phyloP scores from a whole-genome alignment of 2,888 invertebrate genomes.

The Masnerella sp. region DNA sequence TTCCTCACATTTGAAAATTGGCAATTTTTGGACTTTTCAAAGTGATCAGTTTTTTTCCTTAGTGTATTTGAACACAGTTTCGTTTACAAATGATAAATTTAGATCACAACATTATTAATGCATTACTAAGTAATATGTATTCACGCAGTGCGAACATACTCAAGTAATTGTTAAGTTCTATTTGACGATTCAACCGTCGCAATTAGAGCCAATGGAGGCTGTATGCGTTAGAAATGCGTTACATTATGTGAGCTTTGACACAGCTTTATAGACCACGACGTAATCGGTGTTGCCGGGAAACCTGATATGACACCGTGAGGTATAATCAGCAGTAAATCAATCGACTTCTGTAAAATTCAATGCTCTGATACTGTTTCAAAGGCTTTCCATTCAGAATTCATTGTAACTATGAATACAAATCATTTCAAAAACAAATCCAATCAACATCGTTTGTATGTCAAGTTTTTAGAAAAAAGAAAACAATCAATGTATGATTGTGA shows the following conservation, averaged over 20 bases:
- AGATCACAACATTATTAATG: background rate
- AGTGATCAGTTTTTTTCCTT: too few species aligned
- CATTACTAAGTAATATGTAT: background rate
- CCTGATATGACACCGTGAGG: slow-evolving; percentile 12
- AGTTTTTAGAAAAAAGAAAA: too few species aligned
- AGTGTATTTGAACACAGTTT: too few species aligned
- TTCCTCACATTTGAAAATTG: too few species aligned
- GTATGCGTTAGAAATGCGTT: slow-evolving; percentile 27
- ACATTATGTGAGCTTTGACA: slow-evolving; percentile 47
- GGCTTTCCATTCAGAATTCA: too few species aligned
- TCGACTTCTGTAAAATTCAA: slow-evolving; percentile 6
- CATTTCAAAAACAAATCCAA: too few species aligned
- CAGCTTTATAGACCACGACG: slow-evolving; percentile 42
- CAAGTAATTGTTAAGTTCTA: slow-evolving; percentile 16
- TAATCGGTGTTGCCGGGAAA: slow-evolving; percentile 36
- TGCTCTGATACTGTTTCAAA: background rate
- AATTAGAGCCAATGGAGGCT: slow-evolving; percentile 32
- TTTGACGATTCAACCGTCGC: slow-evolving; percentile 19
- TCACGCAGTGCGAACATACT: background rate
- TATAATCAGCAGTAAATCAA: slow-evolving; percentile 14
- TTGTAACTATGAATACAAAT: too few species aligned
- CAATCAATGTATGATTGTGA: too few species aligned
- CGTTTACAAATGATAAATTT: background rate
- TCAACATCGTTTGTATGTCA: too few species aligned
- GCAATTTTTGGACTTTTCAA: too few species aligned